Evolutionary conservation across 2,797 vertebrate species (phyloP).

Genomic region (Neolamprologus multifasciatus): DNA sequence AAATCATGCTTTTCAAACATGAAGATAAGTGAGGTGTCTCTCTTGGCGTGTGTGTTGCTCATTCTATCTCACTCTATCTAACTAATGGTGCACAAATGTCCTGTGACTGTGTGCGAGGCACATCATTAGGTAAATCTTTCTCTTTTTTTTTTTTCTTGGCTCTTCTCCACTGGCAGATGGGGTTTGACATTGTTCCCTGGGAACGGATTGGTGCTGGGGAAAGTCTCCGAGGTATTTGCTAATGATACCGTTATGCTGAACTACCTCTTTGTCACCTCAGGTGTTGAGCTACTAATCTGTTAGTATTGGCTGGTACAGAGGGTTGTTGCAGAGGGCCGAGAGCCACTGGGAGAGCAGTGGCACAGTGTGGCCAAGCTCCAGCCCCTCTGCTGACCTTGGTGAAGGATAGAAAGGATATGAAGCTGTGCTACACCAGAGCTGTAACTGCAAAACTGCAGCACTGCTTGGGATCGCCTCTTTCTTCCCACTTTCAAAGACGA

Average conservation of each 20-base stretch:
- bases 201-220: slow-evolving; percentile 15
- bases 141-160: slow-evolving; percentile 37
- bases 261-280: slow-evolving; percentile 35
- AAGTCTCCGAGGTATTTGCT: slow-evolving; percentile 33
- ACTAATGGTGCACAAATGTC: slow-evolving; percentile 43
- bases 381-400: slow-evolving; percentile 43
- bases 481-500: not conserved
- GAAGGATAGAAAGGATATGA: slow-evolving; percentile 14
- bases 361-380: slow-evolving; percentile 21
- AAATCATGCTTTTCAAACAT: slow-evolving; percentile 45
- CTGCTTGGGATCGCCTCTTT: not conserved
- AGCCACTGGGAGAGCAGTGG: slow-evolving; percentile 29
- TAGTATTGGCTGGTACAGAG: slow-evolving; percentile 18
- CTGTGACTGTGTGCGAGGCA: not conserved
- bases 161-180: slow-evolving; percentile 20
- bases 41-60: not conserved
- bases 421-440: not conserved
- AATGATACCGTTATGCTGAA: slow-evolving; percentile 50
- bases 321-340: slow-evolving; percentile 13
- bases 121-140: slow-evolving; percentile 43
- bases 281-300: slow-evolving; percentile 48
- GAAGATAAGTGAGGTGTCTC: slow-evolving; percentile 32
- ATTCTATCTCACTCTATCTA: slow-evolving; percentile 12
- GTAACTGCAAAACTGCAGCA: not conserved
- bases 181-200: slow-evolving; percentile 43